phyloP scores from a whole-genome alignment of 1,140 invertebrate species.

The Anoplolepis gracilipes region DNA sequence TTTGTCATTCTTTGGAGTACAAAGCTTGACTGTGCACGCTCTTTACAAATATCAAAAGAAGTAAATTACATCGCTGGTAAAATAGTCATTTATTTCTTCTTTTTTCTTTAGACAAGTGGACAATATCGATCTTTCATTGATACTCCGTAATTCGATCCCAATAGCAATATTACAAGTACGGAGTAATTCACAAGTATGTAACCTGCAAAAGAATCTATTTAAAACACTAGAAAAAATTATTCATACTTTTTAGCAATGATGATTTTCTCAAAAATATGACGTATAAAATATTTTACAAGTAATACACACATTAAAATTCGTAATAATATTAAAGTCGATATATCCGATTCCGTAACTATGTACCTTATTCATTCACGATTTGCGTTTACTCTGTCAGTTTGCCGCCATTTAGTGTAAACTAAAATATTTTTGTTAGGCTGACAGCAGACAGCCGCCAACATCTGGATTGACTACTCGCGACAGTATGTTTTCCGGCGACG shows the following conservation, averaged over 20 bases:
- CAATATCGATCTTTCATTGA: neutral
- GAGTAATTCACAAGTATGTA: neutral
- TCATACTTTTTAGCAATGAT: neutral
- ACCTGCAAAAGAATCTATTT: neutral
- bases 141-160: neutral
- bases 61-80: slow-evolving; percentile 35
- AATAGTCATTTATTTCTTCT: neutral
- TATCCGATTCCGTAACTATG: neutral
- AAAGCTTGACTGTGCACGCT: slow-evolving; percentile 10
- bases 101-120: neutral
- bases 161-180: neutral
- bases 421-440: slow-evolving; percentile 23
- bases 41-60: neutral
- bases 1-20: slow-evolving; percentile 39
- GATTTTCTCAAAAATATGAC: neutral
- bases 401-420: slow-evolving; percentile 28
- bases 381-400: neutral
- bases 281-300: neutral
- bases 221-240: neutral
- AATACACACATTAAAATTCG: too few relatives aligned
- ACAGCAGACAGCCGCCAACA: slow-evolving; percentile 6
- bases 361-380: neutral
- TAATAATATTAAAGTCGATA: neutral
- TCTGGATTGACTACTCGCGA: neutral
- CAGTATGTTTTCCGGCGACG: slow-evolving; percentile 28